phyloP scores from a whole-genome alignment of 2,888 invertebrate species.

The Congeria kusceri region DNA sequence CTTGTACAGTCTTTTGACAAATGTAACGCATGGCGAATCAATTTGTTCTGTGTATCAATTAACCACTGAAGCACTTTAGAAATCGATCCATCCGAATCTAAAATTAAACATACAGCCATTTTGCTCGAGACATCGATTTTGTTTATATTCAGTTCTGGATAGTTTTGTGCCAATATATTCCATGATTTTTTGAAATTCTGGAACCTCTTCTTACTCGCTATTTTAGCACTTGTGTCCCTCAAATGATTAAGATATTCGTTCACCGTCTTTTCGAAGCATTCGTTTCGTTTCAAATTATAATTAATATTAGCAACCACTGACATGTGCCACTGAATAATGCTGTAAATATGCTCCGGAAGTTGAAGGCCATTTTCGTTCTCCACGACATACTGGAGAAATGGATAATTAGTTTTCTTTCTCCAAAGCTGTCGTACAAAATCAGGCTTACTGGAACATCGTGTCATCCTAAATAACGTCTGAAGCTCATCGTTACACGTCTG shows the following conservation, averaged over 20 bases:
- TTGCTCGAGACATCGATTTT: constrained; percentile 26
- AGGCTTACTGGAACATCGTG: constrained; percentile 10
- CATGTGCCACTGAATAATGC: constrained; percentile 65
- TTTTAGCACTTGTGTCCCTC: constrained; percentile 1
- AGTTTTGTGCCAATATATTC: constrained; percentile 10
- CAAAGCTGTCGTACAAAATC: constrained; percentile 26
- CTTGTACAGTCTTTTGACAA: constrained; percentile 20
- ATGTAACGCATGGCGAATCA: constrained; percentile 48
- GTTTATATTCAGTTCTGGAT: background rate
- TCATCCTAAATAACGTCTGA: constrained; percentile 9
- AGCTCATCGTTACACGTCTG: background rate
- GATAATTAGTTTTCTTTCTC: background rate
- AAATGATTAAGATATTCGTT: constrained; percentile 31
- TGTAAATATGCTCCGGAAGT: constrained; percentile 45
- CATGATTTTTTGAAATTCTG: constrained; percentile 19
- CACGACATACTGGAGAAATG: constrained; percentile 11
- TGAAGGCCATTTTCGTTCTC: constrained; percentile 25
- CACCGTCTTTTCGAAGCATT: constrained; percentile 54
- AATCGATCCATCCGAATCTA: constrained; percentile 36
- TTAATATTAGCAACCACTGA: constrained; percentile 46
- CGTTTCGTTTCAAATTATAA: constrained; percentile 57
- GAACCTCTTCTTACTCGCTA: constrained; percentile 16
- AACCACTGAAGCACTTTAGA: constrained; percentile 47
- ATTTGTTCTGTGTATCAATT: constrained; percentile 55
- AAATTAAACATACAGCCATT: constrained; percentile 55